phyloP scores from a whole-genome alignment of 1,140 invertebrate species.

The Penaeus vannamei region DNA sequence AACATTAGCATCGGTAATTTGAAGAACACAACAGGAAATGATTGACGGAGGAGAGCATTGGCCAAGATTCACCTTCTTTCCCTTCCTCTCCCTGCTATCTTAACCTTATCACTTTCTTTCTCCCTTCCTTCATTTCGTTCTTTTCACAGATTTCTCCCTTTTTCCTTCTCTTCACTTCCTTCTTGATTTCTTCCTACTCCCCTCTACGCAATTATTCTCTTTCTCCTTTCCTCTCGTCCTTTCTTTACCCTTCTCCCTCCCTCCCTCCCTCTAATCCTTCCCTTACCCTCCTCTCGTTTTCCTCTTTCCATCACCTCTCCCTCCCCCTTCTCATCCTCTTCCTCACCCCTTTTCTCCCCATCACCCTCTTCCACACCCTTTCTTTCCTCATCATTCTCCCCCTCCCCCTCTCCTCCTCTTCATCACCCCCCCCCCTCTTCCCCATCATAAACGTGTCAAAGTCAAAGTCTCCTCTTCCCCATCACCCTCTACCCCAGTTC shows the following conservation, averaged over 20 bases:
- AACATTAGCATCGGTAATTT: too few relatives aligned
- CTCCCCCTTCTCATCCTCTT: not conserved
- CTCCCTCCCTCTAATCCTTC: too few relatives aligned
- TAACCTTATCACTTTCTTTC: not conserved
- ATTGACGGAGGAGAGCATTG: too few relatives aligned
- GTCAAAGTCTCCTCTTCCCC: constrained; percentile 13
- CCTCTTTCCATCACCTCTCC: too few relatives aligned
- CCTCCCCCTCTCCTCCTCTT: not conserved
- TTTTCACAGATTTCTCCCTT: too few relatives aligned
- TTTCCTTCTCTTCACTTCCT: not conserved
- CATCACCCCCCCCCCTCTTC: not conserved
- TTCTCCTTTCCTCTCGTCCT: not conserved
- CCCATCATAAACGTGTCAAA: too few relatives aligned
- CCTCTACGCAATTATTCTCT: not conserved
- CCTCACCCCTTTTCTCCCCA: not conserved
- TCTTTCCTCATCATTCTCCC: not conserved
- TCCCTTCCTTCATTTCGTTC: too few relatives aligned
- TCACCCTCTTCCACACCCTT: not conserved
- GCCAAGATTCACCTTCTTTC: too few relatives aligned
- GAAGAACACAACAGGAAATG: too few relatives aligned
- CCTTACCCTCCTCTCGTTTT: not conserved
- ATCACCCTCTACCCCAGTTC: constrained; percentile 19
- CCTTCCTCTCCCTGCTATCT: too few relatives aligned
- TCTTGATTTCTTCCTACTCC: not conserved
- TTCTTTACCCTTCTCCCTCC: not conserved